Evolutionary conservation across 2,113 vertebrate genomes (phyloP), one percentile per base, ranked within the genome.

Genomic region (Tupaia chinensis): DNA sequence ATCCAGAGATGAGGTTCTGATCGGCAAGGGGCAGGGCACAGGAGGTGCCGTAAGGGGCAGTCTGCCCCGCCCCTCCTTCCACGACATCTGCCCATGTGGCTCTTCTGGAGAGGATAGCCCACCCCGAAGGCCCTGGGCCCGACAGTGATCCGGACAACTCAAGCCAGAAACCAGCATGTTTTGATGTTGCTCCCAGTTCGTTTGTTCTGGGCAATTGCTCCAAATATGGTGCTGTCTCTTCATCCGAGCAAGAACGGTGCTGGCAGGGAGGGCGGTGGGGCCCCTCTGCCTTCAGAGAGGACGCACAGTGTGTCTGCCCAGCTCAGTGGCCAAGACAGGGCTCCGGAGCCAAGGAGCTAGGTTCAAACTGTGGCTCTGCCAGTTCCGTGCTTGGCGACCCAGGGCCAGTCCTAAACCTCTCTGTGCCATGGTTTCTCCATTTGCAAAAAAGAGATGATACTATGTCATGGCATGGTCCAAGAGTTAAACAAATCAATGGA

Each of bases 261-360:
- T 1, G 1, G 7, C 9, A 19, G 12, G 34, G 32, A 65, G 23
- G 68, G 74, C 5, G 13, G 14, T 1, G 1, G 60, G 27, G 23
- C 58, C 63, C 70, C 77, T 34, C 19, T 8, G 16, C n/a, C 25
- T 44, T 10, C n/a, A 10, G 17, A 83, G 27, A 6, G 74, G 25
- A 34, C 0, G 2, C 1, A 0, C 8, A 0, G 54, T 56, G 17
- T 1, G 54, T 58, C 34, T 1, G 3, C 65, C 25, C 3, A 9
- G 29, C 66, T 7, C 10, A 0, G 19, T 1, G 23, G 10, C 69
- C 1, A 0, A 11, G 27, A 53, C 34, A 4, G 7, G 23, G n/a
- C 23, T 9, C 54, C 3, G 0, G 61, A 23, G 60, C 1, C 60
- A 16, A 16, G 56, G 58, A 0, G 0, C 73, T 4, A 1, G n/a